Percentiles rank a stretch among this genome's conserved stretches.
These are phyloP conservation scores for Neria commutata DNA, from an alignment of 2,888 invertebrate species.

Conservation along the genomic window DNA sequence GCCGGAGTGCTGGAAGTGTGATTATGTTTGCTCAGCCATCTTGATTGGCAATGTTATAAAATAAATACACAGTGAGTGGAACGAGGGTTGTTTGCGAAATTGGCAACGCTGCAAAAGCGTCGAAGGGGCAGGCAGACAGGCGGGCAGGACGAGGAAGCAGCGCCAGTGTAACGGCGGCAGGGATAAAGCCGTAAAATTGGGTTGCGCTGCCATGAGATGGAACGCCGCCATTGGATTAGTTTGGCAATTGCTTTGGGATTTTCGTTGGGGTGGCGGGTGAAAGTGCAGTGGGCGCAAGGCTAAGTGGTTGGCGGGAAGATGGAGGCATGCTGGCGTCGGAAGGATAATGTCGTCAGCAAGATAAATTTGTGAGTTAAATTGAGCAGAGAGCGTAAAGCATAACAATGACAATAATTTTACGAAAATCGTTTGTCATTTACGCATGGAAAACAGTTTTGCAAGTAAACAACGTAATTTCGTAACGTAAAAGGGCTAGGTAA, in stretches of 20 bases:
- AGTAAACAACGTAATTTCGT: slow-evolving; percentile 40
- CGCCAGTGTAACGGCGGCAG: no score
- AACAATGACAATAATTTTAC: slow-evolving; percentile 53
- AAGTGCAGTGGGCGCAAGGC: slow-evolving; percentile 44
- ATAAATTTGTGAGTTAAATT: slow-evolving; percentile 50
- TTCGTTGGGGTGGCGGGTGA: slow-evolving; percentile 34
- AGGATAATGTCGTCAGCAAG: slow-evolving; percentile 51
- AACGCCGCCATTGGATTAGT: slow-evolving; percentile 40
- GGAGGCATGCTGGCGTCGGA: slow-evolving; percentile 38
- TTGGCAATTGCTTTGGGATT: slow-evolving; percentile 51
- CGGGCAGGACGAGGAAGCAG: background rate
- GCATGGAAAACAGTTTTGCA: slow-evolving; percentile 55
- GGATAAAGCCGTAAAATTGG: slow-evolving; percentile 19
- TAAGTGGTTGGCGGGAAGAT: no score
- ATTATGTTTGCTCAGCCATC: slow-evolving; percentile 63
- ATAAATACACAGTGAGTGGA: slow-evolving; percentile 54
- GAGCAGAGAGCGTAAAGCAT: slow-evolving; percentile 46
- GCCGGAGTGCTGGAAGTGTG: slow-evolving; percentile 39
- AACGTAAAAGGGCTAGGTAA: background rate
- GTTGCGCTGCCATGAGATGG: slow-evolving; percentile 17
- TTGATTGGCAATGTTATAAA: slow-evolving; percentile 63
- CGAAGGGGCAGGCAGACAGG: slow-evolving; percentile 15
- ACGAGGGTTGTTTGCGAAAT: slow-evolving; percentile 18
- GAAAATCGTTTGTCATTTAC: slow-evolving; percentile 55
- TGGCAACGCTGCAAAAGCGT: slow-evolving; percentile 33